phyloP scores from a whole-genome alignment of 2,888 invertebrate species.

The Calliscelio sp. region DNA sequence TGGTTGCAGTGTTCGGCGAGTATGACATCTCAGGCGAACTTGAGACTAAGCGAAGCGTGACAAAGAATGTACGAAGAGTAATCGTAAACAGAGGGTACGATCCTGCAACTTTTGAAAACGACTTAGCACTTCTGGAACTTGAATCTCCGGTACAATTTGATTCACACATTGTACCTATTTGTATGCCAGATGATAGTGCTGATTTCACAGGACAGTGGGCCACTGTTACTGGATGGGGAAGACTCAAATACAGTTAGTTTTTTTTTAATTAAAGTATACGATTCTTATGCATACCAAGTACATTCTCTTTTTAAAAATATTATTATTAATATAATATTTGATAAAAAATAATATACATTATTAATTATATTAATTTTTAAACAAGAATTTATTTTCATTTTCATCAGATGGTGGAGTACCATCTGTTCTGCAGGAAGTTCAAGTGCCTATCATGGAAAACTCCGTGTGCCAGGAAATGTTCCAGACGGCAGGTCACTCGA shows the following conservation, averaged over 20 bases:
- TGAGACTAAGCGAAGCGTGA: conserved; percentile 91
- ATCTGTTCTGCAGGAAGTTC: conserved; percentile 95
- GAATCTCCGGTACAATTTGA: conserved; percentile 94
- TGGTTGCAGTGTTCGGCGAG: conserved; percentile 96
- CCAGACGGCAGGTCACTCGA: conserved; percentile 94
- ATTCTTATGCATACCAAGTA: no score
- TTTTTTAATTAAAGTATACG: no score
- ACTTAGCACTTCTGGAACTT: conserved; percentile 94
- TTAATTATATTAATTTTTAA: no score
- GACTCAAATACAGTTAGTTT: conserved; percentile 92
- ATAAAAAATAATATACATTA: no score
- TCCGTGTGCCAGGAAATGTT: conserved; percentile 97
- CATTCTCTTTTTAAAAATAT: no score
- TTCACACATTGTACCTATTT: conserved; percentile 96
- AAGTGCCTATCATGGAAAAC: conserved; percentile 97
- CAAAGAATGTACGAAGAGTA: conserved; percentile 94
- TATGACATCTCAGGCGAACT: conserved; percentile 95
- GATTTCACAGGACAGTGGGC: conserved; percentile 95
- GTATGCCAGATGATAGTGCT: conserved; percentile 92
- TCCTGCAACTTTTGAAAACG: conserved; percentile 96
- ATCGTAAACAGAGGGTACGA: conserved; percentile 96
- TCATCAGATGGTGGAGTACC: conserved; percentile 92
- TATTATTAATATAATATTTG: no score
- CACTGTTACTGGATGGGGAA: conserved; percentile 97
- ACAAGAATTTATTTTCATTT: no score